phyloP scores from a whole-genome alignment of 1,140 invertebrate species.

The Sycophaga agraensis region DNA sequence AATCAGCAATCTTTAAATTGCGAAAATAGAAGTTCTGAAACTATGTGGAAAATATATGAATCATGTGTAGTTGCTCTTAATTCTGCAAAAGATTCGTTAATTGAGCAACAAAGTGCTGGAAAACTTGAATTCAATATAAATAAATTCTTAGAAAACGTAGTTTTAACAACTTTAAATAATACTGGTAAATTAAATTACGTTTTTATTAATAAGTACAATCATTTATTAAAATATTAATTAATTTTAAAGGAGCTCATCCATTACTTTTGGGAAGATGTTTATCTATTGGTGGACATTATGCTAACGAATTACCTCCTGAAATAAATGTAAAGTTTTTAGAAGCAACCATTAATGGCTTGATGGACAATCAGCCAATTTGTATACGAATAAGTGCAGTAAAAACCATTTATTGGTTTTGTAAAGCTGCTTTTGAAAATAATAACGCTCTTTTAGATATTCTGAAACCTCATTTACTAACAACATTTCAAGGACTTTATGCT shows the following conservation, averaged over 20 bases:
- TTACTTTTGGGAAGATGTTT: conserved; percentile 73
- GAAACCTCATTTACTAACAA: conserved; percentile 46
- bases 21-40: conserved; percentile 54
- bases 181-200: conserved; percentile 39
- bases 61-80: conserved; percentile 71
- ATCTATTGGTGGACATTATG: conserved; percentile 71
- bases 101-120: conserved; percentile 60
- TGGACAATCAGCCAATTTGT: conserved; percentile 58
- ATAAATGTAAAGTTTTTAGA: conserved; percentile 64
- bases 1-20: conserved; percentile 50
- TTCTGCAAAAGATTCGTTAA: conserved; percentile 59
- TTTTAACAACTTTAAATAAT: conserved; percentile 53
- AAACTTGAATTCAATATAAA: conserved; percentile 68
- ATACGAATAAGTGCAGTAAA: conserved; percentile 55
- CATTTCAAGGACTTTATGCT: conserved; percentile 52
- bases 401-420: conserved; percentile 53
- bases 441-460: conserved; percentile 42
- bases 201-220: background rate
- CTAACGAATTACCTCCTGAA: conserved; percentile 61
- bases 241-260: conserved; percentile 58
- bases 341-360: conserved; percentile 65
- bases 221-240: background rate
- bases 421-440: conserved; percentile 38
- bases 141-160: conserved; percentile 67
- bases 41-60: conserved; percentile 80